Evolutionary conservation across 2,113 vertebrate genomes (phyloP), one percentile per base, ranked within the genome.

Genomic region (Gobiocypris rarus): DNA sequence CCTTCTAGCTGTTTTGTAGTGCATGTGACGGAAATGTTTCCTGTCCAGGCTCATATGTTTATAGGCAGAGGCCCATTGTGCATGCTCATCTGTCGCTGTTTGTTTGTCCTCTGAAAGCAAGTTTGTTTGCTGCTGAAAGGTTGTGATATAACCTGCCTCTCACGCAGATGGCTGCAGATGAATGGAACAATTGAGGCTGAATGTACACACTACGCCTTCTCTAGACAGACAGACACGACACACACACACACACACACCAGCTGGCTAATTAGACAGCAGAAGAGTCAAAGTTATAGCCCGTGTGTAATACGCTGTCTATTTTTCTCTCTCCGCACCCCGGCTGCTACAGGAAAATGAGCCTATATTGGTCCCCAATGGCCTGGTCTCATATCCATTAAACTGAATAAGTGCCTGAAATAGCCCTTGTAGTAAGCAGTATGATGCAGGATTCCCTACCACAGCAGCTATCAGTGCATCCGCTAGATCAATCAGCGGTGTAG

Each of bases 261-360:
- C 87, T 93, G 87, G 89, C 92, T 93, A 93, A 89, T 88, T 88
- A 88, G 89, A 89, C 92, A 88, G 90, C 88, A 48, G 75, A 75
- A 78, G 28, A 70, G 58, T 69, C 67, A 81, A 83, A 83, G 75
- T 83, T 83, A 83, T 75, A 45, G 89, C 90, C 89, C 86, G 86
- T 91, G 93, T 91, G 91, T 91, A 92, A 92, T 84, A 48, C 82
- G 88, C 82, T 88, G 88, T 84, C 92, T 90, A 88, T 87, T 90
- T 91, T 86, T 74, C 50, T 77, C 26, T 84, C 87, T 85, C 85
- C 56, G 81, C 14, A 82, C 88, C 61, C 78, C 84, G 79, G 73
- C 89, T 89, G 84, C 90, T 90, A 89, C 88, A 91, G 91, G 89
- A 90, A 90, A 90, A 89, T 88, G 90, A 87, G 83, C 85, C 86